Conservation (phyloP, 2,888 invertebrate genomes). For the Drosophila monieri region DNA sequence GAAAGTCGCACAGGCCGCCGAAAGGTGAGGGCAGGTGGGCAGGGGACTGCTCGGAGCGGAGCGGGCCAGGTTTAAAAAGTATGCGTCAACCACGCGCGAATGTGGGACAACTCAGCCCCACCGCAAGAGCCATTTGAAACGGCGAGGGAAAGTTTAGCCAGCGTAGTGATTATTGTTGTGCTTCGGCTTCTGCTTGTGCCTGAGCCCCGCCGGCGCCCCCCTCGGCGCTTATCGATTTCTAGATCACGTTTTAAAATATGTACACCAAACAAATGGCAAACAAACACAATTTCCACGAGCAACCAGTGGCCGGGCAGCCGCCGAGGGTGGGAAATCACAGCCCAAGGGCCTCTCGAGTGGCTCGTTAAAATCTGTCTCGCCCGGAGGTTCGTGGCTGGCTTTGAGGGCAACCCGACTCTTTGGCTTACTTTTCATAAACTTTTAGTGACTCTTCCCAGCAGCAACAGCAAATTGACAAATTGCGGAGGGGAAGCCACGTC, state of each 20-base stretch:
- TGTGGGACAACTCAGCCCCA: constrained; percentile 58
- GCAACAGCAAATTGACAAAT: constrained; percentile 40
- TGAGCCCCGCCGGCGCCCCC: background rate
- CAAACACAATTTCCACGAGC: constrained; percentile 48
- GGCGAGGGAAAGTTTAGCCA: constrained; percentile 68
- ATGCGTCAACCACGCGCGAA: constrained; percentile 58
- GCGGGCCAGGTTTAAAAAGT: constrained; percentile 44
- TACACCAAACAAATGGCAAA: constrained; percentile 44
- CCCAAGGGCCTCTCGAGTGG: constrained; percentile 8
- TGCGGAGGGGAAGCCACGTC: constrained; percentile 1
- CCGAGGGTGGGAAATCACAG: background rate
- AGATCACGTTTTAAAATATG: constrained; percentile 62
- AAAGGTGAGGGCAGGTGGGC: constrained; percentile 9
- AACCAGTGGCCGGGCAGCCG: constrained; percentile 39
- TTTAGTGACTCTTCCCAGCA: constrained; percentile 33
- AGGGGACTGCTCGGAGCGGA: constrained; percentile 7
- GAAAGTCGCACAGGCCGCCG: constrained; percentile 55
- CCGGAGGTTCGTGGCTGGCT: constrained; percentile 8
- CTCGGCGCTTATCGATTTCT: constrained; percentile 66
- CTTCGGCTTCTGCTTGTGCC: constrained; percentile 8
- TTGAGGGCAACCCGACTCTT: constrained; percentile 8
- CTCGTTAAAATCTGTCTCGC: constrained; percentile 34
- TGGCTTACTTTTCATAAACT: constrained; percentile 8
- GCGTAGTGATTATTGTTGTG: constrained; percentile 33
- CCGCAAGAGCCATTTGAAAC: constrained; percentile 43